A percentile compares a stretch with the other conserved stretches of the same genome.
Conservation (phyloP, 2,113 vertebrate species). For the Antigone vipio region DNA sequence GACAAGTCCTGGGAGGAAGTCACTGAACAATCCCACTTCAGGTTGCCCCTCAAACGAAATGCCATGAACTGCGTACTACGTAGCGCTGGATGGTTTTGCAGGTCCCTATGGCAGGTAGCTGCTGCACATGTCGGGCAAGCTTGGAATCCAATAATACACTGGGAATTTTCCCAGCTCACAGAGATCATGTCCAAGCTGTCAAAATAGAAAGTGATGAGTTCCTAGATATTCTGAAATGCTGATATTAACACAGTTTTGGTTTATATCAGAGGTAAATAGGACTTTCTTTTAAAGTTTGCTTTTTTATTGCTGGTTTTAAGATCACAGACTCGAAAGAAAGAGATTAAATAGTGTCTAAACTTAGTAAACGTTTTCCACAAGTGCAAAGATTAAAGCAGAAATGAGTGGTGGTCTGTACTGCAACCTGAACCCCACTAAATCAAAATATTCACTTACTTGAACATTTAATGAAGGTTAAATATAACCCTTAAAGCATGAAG, state of each 20-base stretch:
- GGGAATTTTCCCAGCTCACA: not conserved
- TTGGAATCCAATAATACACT: not conserved
- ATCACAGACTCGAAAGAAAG: not conserved
- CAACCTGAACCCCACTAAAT: constrained; percentile 50
- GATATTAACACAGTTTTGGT: not conserved
- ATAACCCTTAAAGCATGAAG: constrained; percentile 56
- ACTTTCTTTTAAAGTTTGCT: not conserved
- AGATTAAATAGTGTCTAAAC: not conserved
- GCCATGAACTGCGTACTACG: accelerated
- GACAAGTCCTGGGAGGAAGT: not conserved
- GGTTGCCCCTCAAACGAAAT: not conserved
- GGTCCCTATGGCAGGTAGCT: not conserved
- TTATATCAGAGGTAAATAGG: not conserved
- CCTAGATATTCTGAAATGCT: not conserved
- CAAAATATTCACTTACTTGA: constrained; percentile 60
- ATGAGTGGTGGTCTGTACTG: constrained; percentile 35
- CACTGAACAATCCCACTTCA: no score
- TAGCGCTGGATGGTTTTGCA: not conserved
- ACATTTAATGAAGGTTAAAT: constrained; percentile 66
- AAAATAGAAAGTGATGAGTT: not conserved
- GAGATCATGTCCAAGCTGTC: not conserved
- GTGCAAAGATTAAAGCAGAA: constrained; percentile 56
- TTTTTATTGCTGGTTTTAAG: constrained; percentile 5
- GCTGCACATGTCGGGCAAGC: not conserved
- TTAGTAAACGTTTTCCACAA: not conserved